Evolutionary conservation across 1,140 invertebrate species (phyloP), one percentile per base, ranked within the genome.

Genomic region (Drosophila saltans): DNA sequence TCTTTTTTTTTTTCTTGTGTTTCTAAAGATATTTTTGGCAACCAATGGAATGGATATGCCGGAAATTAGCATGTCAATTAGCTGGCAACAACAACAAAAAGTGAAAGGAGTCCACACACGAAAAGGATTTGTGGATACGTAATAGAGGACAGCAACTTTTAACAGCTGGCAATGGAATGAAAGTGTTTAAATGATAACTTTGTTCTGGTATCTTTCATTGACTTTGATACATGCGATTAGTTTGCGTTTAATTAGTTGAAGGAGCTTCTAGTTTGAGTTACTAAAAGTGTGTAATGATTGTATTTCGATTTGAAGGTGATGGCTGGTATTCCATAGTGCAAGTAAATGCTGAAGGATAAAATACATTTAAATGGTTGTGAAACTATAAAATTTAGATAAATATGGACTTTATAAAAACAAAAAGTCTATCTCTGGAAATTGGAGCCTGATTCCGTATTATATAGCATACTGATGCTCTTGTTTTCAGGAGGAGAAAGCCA

Each of bases 1-100:
- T 64, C 48, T 16, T 60, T 28, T 65, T n/a, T 48, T 66, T 3
- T 30, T 30, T 30, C 2, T 30, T 30, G 28, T 30, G 1, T 36
- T 1, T 36, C 21, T 48, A 65, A 61, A 70, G 62, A 57, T 83
- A 83, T 83, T 79, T 83, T 57, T 76, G 66, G 76, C 52, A 26
- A 52, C 45, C 45, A 52, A 52, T 52, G 45, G 45, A 52, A 52
- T 52, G 45, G 3, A 52, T 58, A 9, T 39, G 11, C 21, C 41
- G 58, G 63, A 66, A 66, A 66, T 66, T 66, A 66, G 63, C 45
- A 66, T 66, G 63, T 10, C 63, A 66, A 66, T 66, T 55, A 55
- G 33, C 10, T 28, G 24, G 5, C 36, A 43, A 52, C 21, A 21
- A 30, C 28, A 36, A 36, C 3, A 24, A 52, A 43, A 62, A 43